Base-by-base conservation (phyloP, 92 coral and sea anemone genomes). In the Bergia puertoricense region DNA sequence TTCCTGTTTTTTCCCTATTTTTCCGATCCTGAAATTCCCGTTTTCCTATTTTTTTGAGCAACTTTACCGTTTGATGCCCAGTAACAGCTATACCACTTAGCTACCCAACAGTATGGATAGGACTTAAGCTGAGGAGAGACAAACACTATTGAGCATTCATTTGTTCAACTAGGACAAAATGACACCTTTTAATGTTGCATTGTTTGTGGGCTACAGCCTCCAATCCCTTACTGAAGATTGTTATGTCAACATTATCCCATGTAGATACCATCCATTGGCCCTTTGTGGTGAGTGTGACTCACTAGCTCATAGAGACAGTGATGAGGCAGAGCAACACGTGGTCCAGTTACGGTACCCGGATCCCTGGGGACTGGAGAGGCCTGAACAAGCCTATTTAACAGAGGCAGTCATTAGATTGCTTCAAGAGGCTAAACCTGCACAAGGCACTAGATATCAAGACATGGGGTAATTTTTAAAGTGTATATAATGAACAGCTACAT, bases 381-480 rank as follows among this genome's bases (percentile, higher is more conserved):
- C 94, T 77, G 96, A 96, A 89, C 99, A 96, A 76, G 93, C 98
- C 75, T 95, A 96, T 88, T 94, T 94, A 6, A 91, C 98, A 51
- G 99, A 96, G 80, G 99, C 99, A 37, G 96, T 97, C 23, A 93
- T 95, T 22, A 91, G 99, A 65, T 87, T 97, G 81, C 86, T 97
- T 8, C 94, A 96, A 86, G 98, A 97, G 85, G 99, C 99, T 45
- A 94, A 94, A 86, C 99, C 99, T 41, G 93, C 94, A 74, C 99
- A 94, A 62, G 91, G 86, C 22, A 90, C 97, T 1, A 88, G 96
- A 85, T 91, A 91, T 85, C 95, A 91, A 30, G 95, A 93, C 74
- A 97, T 97, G 93, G 99, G 99, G 99, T 97, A 89, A 23, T 81
- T 77, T 6, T 22, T 14, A 75, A 8, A 74, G 81, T 39, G 18